Evolutionary conservation across 2,113 vertebrate genomes (phyloP).

Genomic region (Monopterus albus): DNA sequence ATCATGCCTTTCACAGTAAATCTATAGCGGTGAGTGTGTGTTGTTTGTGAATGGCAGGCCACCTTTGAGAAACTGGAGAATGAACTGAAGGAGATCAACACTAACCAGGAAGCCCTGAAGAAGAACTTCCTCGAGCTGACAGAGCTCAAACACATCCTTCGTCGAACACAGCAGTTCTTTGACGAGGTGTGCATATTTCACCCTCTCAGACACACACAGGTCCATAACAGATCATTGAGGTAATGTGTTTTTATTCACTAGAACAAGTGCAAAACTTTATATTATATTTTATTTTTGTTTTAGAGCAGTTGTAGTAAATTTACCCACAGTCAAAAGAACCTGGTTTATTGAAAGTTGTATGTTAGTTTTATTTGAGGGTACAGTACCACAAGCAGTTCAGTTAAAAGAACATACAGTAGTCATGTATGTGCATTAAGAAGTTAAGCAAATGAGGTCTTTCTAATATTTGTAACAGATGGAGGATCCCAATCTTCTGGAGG

Average conservation of each 20-base stretch:
- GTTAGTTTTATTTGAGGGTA: too few relatives aligned
- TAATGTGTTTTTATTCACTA: too few relatives aligned
- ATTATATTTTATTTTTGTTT: background rate
- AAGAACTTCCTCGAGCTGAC: conserved; percentile 98
- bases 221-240: too few relatives aligned
- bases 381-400: too few relatives aligned
- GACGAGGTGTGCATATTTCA: conserved; percentile 93
- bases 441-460: background rate
- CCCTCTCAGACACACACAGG: background rate
- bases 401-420: background rate
- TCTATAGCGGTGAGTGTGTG: background rate
- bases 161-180: conserved; percentile 98
- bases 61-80: conserved; percentile 99
- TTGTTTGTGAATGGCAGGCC: conserved; percentile 77
- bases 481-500: conserved; percentile 98
- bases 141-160: conserved; percentile 97
- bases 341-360: background rate
- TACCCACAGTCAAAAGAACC: background rate
- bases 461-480: conserved; percentile 93
- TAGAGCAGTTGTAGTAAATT: background rate
- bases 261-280: background rate
- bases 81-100: conserved; percentile 98
- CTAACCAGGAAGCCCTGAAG: conserved; percentile 98
- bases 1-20: accelerated
- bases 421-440: background rate